Evolutionary conservation across 2,113 vertebrate species (phyloP).

Genomic region (Megaptera novaeangliae): DNA sequence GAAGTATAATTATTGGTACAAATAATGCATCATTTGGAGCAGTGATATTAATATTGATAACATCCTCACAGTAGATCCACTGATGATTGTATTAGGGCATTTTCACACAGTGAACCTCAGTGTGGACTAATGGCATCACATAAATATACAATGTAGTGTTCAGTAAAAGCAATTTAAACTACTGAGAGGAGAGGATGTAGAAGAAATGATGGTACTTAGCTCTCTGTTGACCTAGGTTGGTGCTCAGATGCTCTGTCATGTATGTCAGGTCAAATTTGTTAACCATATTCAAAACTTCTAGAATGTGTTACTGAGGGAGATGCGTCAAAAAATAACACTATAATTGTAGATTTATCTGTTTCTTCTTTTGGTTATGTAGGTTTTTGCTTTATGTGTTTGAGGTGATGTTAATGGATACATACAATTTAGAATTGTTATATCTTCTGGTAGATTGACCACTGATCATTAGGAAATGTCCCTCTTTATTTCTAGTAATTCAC

Average conservation of each 20-base stretch:
- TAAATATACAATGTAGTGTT: background rate
- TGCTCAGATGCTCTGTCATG: background rate
- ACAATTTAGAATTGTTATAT: background rate
- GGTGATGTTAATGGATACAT: background rate
- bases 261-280: background rate
- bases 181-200: background rate
- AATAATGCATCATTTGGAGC: background rate
- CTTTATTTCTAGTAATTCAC: background rate
- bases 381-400: background rate
- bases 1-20: background rate
- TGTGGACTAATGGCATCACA: background rate
- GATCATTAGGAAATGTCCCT: background rate
- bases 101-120: background rate
- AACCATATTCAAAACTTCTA: background rate
- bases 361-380: background rate
- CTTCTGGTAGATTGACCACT: background rate
- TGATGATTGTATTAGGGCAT: background rate
- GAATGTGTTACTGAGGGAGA: background rate
- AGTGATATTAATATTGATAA: background rate
- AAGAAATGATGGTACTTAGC: too few relatives aligned
- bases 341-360: background rate
- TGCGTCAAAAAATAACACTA: background rate
- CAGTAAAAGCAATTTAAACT: background rate
- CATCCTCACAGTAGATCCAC: background rate
- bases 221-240: background rate